Evolutionary conservation across 2,888 invertebrate species (phyloP).

Genomic region (Galeopsomyia nigrocyanea): DNA sequence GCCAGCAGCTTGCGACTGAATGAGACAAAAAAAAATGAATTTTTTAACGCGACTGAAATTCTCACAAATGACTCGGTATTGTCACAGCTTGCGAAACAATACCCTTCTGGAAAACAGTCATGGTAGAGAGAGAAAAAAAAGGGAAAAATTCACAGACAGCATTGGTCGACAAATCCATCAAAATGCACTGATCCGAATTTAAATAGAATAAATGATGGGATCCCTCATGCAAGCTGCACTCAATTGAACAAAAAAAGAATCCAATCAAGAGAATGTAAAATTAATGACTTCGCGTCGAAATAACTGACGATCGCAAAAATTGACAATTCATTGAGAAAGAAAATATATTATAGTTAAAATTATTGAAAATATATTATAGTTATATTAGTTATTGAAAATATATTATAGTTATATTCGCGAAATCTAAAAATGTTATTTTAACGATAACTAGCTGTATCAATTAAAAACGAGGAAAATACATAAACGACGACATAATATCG

Average conservation of each 20-base stretch:
- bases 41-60: neutral
- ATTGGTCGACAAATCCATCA: constrained; percentile 8
- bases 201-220: constrained; percentile 13
- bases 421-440: no score
- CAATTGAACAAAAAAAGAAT: no score
- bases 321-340: no score
- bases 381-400: no score
- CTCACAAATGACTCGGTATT: constrained; percentile 18
- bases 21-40: neutral
- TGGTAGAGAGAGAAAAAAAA: constrained; percentile 8
- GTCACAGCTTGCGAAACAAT: constrained; percentile 34
- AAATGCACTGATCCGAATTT: constrained; percentile 19
- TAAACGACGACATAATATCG: neutral
- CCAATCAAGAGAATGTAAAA: no score
- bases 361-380: no score
- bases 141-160: neutral
- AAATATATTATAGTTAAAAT: no score
- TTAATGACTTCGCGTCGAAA: no score
- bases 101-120: constrained; percentile 25
- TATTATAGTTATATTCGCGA: no score
- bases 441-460: constrained; percentile 4
- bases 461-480: neutral
- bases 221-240: neutral
- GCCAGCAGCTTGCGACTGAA: neutral
- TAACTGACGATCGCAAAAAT: no score